phyloP scores from a whole-genome alignment of 2,113 vertebrate species.

The Sander lucioperca region DNA sequence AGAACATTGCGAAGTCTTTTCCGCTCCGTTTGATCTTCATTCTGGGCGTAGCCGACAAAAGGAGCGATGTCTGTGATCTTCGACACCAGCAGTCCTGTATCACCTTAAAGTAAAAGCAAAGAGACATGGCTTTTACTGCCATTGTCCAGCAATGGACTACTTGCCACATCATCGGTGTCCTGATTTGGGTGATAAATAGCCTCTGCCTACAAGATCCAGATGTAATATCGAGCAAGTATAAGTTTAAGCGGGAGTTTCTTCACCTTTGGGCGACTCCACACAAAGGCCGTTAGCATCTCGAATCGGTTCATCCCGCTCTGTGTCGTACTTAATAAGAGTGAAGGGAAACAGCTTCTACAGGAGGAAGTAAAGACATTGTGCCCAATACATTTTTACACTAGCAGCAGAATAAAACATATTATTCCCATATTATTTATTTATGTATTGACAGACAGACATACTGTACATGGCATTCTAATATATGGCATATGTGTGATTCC shows the following conservation, averaged over 20 bases:
- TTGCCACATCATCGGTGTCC: neutral
- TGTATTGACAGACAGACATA: neutral
- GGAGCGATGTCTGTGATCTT: constrained; percentile 87
- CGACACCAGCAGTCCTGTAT: constrained; percentile 88
- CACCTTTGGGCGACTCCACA: constrained; percentile 88
- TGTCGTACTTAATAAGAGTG: constrained; percentile 89
- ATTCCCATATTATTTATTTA: neutral
- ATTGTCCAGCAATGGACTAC: neutral
- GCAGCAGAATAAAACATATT: neutral
- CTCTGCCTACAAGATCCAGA: neutral
- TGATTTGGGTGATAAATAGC: neutral
- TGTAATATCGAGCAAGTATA: neutral
- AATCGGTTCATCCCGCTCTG: constrained; percentile 87
- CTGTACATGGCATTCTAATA: neutral
- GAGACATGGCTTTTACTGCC: neutral
- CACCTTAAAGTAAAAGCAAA: constrained; percentile 78
- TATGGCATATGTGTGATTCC: neutral
- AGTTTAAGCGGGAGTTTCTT: constrained; percentile 11
- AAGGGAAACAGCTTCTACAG: constrained; percentile 80
- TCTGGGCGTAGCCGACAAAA: constrained; percentile 88
- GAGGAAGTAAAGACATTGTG: constrained; percentile 1
- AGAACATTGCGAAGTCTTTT: constrained; percentile 89
- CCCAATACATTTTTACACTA: neutral
- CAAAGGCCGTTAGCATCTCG: constrained; percentile 87
- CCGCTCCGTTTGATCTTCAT: constrained; percentile 85